A percentile compares a stretch with the other conserved stretches of the same genome.
Evolutionary conservation across 2,888 invertebrate genomes (phyloP).

Genomic region (Heteromurus nitidus): DNA sequence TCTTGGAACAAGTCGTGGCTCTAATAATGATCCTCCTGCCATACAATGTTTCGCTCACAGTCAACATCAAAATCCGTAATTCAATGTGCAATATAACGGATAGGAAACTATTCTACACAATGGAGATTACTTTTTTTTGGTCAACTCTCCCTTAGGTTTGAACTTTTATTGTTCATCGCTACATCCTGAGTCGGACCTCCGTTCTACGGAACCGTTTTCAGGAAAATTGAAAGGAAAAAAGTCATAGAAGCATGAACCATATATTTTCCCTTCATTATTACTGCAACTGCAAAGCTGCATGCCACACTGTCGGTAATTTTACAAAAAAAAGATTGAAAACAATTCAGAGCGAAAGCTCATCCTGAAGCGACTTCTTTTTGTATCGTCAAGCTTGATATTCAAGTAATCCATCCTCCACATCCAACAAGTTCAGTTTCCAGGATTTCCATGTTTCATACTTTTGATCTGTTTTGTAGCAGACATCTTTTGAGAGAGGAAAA

Average conservation of each 20-base stretch:
- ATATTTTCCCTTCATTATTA: too few relatives aligned
- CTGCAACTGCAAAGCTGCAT: too few relatives aligned
- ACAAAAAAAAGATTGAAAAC: too few relatives aligned
- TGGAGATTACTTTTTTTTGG: not conserved
- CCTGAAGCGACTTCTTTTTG: too few relatives aligned
- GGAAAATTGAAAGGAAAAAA: not conserved
- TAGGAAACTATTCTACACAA: not conserved
- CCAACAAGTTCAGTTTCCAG: too few relatives aligned
- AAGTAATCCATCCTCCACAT: too few relatives aligned
- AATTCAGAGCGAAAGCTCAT: too few relatives aligned
- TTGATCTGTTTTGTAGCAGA: too few relatives aligned
- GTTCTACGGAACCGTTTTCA: not conserved
- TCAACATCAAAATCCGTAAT: not conserved
- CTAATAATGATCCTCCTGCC: not conserved
- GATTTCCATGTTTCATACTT: too few relatives aligned
- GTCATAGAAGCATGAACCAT: too few relatives aligned
- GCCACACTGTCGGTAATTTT: too few relatives aligned
- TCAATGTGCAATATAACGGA: not conserved
- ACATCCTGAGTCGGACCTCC: not conserved
- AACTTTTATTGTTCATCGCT: not conserved
- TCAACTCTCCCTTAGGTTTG: not conserved
- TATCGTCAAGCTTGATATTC: too few relatives aligned
- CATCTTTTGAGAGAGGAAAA: not conserved
- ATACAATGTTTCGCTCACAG: not conserved
- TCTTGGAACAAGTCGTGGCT: constrained; percentile 36